phyloP scores from a whole-genome alignment of 1,140 invertebrate genomes.

The Mercenaria mercenaria region DNA sequence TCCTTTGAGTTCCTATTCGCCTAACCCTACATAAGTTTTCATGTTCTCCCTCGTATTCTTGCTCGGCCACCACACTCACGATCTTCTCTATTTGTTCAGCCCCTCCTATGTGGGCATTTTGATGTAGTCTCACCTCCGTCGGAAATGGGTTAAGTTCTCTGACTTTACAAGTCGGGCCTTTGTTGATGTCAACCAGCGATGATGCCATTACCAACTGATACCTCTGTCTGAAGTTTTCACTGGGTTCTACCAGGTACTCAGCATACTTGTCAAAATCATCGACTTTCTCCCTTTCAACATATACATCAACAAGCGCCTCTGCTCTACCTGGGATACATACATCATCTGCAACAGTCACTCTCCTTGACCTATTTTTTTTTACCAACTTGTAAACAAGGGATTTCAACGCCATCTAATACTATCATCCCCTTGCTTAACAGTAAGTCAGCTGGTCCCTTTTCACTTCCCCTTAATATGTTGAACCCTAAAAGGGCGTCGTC shows the following conservation, averaged over 20 bases:
- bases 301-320: conserved; percentile 1
- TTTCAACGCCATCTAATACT: conserved; percentile 9
- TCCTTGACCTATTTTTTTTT: neutral
- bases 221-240: neutral
- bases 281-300: neutral
- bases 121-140: neutral
- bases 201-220: conserved; percentile 10
- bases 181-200: neutral
- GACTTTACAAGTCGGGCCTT: neutral
- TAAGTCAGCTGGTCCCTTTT: conserved; percentile 15
- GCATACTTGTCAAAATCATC: neutral
- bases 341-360: conserved; percentile 23
- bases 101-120: neutral
- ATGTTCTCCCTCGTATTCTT: neutral
- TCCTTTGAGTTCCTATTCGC: neutral
- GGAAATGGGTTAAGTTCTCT: neutral
- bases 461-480: neutral
- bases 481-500: neutral
- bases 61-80: neutral
- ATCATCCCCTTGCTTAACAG: conserved; percentile 4
- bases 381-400: conserved; percentile 14
- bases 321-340: neutral
- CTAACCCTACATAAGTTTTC: neutral
- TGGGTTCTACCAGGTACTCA: neutral
- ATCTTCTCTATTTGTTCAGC: conserved; percentile 15